These are phyloP conservation scores for Bergia puertoricense DNA, from an alignment of 92 coral and sea anemone genomes.

Conservation along the genomic window DNA sequence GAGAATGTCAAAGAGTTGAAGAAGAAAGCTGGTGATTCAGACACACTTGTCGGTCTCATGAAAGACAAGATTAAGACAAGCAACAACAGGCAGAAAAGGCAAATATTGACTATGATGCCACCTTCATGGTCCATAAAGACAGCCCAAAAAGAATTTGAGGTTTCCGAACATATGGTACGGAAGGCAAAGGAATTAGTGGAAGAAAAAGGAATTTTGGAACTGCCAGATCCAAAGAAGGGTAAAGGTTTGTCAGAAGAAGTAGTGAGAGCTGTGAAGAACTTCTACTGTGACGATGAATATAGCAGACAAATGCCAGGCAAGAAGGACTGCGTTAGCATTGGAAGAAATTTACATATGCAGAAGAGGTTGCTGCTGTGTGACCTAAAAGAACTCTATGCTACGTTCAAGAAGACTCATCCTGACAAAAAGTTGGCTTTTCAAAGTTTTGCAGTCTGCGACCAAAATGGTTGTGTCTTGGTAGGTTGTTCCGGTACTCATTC, in stretches of 20 bases:
- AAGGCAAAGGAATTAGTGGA: conserved; percentile 41
- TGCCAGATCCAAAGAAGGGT: conserved; percentile 35
- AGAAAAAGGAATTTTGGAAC: conserved; percentile 32
- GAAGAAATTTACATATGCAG: conserved; percentile 39
- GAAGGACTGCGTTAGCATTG: conserved; percentile 35
- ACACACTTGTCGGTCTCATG: conserved; percentile 23
- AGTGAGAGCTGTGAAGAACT: conserved; percentile 5
- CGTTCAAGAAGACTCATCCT: conserved; percentile 12
- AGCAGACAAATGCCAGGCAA: conserved; percentile 42
- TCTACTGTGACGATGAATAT: conserved; percentile 34
- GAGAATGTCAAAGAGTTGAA: conserved; percentile 10
- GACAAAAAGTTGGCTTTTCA: conserved; percentile 46
- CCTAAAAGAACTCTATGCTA: conserved; percentile 42
- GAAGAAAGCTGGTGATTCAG: conserved; percentile 40
- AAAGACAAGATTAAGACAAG: conserved; percentile 31
- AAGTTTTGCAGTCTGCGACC: conserved; percentile 42
- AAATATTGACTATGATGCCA: conserved; percentile 43
- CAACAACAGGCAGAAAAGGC: conserved; percentile 29
- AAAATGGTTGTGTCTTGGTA: conserved; percentile 35
- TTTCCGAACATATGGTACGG: conserved; percentile 42
- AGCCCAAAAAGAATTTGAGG: conserved; percentile 40
- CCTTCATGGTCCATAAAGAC: conserved; percentile 35
- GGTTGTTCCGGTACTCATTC: conserved; percentile 41
- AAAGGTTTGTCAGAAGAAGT: conserved; percentile 10
- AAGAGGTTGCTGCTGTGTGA: conserved; percentile 42